Conservation (phyloP, 1,140 invertebrate species). For the Eriocheir sinensis region DNA sequence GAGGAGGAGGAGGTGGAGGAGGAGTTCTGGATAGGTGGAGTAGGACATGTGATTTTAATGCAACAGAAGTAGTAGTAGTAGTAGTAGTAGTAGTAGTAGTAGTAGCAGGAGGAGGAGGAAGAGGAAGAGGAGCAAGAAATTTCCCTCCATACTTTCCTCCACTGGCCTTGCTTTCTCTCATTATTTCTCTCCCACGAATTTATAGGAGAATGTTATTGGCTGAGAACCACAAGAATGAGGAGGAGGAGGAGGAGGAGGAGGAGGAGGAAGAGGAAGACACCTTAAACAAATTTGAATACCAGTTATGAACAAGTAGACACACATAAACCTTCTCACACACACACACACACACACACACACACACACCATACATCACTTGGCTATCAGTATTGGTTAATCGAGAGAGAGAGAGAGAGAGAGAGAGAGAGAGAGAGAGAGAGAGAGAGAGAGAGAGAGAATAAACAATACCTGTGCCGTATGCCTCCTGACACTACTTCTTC, state of each 20-base stretch:
- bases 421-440: not conserved
- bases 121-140: constrained; percentile 4
- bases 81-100: no score
- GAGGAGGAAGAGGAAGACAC: no score
- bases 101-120: no score
- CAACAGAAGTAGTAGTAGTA: no score
- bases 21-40: not conserved
- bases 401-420: no score
- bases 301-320: not conserved
- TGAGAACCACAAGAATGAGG: not conserved
- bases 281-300: not conserved
- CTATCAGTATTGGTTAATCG: no score
- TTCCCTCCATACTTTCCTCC: constrained; percentile 10
- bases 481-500: not conserved
- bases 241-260: no score
- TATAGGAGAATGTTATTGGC: not conserved
- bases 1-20: not conserved
- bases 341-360: constrained; percentile 36
- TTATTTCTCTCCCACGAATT: not conserved
- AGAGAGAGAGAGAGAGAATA: not conserved
- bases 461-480: not conserved
- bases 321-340: not conserved
- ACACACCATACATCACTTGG: constrained; percentile 50
- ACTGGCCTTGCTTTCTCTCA: not conserved
- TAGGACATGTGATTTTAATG: no score